Conservation (phyloP, 2,797 vertebrate species). For the Parotocinclus haroldoi region DNA sequence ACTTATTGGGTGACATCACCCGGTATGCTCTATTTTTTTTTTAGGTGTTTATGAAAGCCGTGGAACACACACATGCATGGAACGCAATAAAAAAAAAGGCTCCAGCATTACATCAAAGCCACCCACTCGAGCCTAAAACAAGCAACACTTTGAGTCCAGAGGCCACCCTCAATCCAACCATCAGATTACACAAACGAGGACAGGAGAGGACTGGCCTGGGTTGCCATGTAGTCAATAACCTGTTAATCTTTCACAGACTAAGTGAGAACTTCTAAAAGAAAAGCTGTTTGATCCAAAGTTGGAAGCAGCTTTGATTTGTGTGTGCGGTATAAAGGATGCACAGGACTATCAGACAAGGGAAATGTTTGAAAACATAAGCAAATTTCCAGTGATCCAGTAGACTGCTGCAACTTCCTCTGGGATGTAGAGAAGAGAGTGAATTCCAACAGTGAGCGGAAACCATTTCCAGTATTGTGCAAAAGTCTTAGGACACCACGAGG, state of each 20-base stretch:
- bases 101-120: conserved; percentile 58
- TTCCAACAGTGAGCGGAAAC: not conserved
- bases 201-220: conserved; percentile 42
- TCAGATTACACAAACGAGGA: conserved; percentile 50
- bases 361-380: conserved; percentile 17
- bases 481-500: no score
- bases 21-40: conserved; percentile 50
- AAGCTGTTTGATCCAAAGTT: conserved; percentile 42
- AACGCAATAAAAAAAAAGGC: conserved; percentile 33
- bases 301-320: conserved; percentile 37
- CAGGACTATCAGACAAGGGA: conserved; percentile 16
- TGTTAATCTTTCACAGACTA: conserved; percentile 56
- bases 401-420: conserved; percentile 31
- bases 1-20: conserved; percentile 34
- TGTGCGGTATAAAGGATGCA: conserved; percentile 17
- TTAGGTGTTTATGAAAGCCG: conserved; percentile 57
- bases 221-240: conserved; percentile 54
- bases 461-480: no score
- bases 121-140: conserved; percentile 50
- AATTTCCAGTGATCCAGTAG: conserved; percentile 14
- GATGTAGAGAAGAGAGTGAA: conserved; percentile 27
- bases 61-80: conserved; percentile 49
- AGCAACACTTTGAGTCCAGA: conserved; percentile 54
- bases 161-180: conserved; percentile 47
- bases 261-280: conserved; percentile 48